Percentiles rank a stretch among this genome's conserved stretches.
phyloP scores from a whole-genome alignment of 2,888 invertebrate species.

The Onchidella celtica region DNA sequence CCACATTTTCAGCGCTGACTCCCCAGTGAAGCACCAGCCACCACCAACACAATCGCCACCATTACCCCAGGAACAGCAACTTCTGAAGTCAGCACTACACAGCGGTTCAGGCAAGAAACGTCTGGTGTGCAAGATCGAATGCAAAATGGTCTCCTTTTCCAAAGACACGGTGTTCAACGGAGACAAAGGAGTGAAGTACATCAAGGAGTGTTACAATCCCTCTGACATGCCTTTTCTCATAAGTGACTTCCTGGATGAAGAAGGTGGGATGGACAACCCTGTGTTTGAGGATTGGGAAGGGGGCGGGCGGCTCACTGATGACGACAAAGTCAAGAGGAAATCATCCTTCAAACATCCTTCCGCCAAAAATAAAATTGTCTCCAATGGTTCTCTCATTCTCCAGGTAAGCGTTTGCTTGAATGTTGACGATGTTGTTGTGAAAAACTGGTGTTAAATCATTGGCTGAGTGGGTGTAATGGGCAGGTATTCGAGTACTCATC shows the following conservation, averaged over 20 bases:
- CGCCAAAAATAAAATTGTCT: slow-evolving; percentile 18
- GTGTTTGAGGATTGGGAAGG: slow-evolving; percentile 20
- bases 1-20: neutral
- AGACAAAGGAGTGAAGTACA: slow-evolving; percentile 57
- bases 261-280: slow-evolving; percentile 31
- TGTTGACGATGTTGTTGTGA: neutral
- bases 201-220: slow-evolving; percentile 39
- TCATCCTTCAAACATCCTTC: slow-evolving; percentile 20
- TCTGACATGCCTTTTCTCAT: slow-evolving; percentile 13
- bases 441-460: neutral
- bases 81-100: neutral
- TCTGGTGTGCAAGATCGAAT: slow-evolving; percentile 50
- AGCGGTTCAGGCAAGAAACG: neutral
- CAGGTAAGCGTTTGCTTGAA: no score
- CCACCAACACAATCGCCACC: neutral
- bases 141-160: slow-evolving; percentile 66
- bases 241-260: neutral
- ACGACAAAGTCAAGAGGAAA: slow-evolving; percentile 16
- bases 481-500: neutral
- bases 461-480: neutral
- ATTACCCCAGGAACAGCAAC: neutral
- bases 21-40: neutral
- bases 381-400: slow-evolving; percentile 11
- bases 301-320: neutral
- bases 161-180: slow-evolving; percentile 69